Evolutionary conservation across 2,888 invertebrate species (phyloP), one percentile per base, ranked within the genome.

Genomic region (Drosophila atripex): DNA sequence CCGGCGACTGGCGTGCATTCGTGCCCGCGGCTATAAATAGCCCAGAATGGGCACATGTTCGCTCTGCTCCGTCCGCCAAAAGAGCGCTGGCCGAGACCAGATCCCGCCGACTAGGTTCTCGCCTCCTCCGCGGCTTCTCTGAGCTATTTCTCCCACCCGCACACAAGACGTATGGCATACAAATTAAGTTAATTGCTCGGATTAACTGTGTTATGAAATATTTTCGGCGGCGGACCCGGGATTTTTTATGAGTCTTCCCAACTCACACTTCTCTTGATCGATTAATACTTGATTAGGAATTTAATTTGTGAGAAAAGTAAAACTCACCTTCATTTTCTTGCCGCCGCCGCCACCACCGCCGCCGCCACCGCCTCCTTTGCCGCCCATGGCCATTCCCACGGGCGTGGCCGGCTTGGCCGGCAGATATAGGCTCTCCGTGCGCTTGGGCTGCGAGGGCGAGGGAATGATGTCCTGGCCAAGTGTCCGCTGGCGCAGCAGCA

Each of bases 391-490:
- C 73, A 84, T 55, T 69, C 87, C 87, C 55, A 83, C 75, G 86
- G 70, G 93, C 89, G 69, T 93, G 73, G 92, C 93, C 51, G 94
- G 94, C 85, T 93, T 93, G 21, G 92, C 92, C 55, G 94, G 93
- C 85, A 97, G 94, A 92, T 95, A 97, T 85, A 97, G 93, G 90
- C 97, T 97, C 92, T 97, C 97, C 74, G 97, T 97, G 88, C 97
- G 94, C 92, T 97, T 97, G 65, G 97, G 97, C 91, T 97, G 96
- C 88, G 95, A 95, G 66, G 94, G 95, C 80, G 97, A 97, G 71
- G 97, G 97, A 88, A 96, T 94, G 91, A 97, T 97, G 90, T 97
- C 97, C 92, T 97, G 97, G 71, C 97, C 97, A 61, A 97, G 93
- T 77, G 93, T 95, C 86, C 96, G 93, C 91, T 96, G 96, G 89